Evolutionary conservation across 2,888 invertebrate genomes (phyloP), one percentile per base, ranked within the genome.

Genomic region (Chloroclysta siterata): DNA sequence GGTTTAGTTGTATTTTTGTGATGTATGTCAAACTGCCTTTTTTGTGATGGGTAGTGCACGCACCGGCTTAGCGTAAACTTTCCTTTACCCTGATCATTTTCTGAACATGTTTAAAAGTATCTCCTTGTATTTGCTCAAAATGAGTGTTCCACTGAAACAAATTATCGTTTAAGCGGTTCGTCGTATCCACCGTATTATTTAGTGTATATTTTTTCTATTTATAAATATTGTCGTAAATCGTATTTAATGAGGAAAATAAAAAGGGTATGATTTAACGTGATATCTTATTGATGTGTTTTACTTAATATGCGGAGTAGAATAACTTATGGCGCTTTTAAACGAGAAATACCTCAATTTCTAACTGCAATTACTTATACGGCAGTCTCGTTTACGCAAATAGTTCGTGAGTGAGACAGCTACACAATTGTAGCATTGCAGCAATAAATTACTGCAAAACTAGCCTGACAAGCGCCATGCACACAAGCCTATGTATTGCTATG

Each of bases 191-290:
- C 90, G 88, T 88, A 80, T 75, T 75, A 73, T 71, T 76, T 87
- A 87, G 81, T 81, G 72, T 83, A 80, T 83, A 85, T 82, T 86
- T 86, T 68, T 84, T 89, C 81, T 90, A 90, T 90, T 86, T 87
- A 87, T 88, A 82, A n/a, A n/a, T n/a, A n/a, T n/a, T n/a, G n/a
- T n/a, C n/a, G n/a, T n/a, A n/a, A 84, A 83, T 80, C 76, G 84
- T 89, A 87, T 85, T 87, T 83, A 87, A 84, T 79, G 76, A 77
- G 78, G 65, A 84, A 85, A 83, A 87, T 85, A 87, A 88, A 89
- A 90, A 88, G 89, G 90, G 88, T 90, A 89, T 86, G 83, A 88
- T 84, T 88, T 85, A 79, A 89, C 88, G 90, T 90, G 89, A 90
- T 90, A 88, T 83, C 69, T 77, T 69, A 74, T 66, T 70, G 62